A percentile compares a stretch with the other conserved stretches of the same genome.
These are phyloP conservation scores for Micrasema minimum DNA, from an alignment of 1,140 invertebrate genomes.

Conservation along the genomic window DNA sequence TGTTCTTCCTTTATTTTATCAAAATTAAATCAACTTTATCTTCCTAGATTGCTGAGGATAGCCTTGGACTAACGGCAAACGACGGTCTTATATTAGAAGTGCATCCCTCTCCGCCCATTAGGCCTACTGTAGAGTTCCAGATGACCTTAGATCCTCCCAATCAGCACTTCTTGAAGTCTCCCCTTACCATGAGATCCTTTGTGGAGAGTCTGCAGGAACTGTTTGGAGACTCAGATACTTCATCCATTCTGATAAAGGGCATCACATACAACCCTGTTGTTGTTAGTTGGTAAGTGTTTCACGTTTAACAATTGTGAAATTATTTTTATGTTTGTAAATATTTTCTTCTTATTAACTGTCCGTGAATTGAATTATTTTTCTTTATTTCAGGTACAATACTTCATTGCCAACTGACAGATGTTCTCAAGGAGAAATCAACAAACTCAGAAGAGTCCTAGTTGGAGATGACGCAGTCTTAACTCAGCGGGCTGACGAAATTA, in stretches of 20 bases:
- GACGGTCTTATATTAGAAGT: constrained; percentile 86
- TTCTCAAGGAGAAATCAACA: constrained; percentile 78
- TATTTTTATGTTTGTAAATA: neutral
- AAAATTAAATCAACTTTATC: constrained; percentile 8
- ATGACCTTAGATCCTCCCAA: constrained; percentile 82
- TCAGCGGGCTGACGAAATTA: constrained; percentile 75
- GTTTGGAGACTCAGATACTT: constrained; percentile 80
- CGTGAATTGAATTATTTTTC: constrained; percentile 7
- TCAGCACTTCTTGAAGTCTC: constrained; percentile 76
- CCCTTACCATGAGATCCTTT: constrained; percentile 78
- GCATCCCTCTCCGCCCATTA: constrained; percentile 65
- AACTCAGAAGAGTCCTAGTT: constrained; percentile 76
- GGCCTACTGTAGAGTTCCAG: constrained; percentile 73
- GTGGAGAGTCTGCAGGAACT: constrained; percentile 80
- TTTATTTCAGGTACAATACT: too few species aligned
- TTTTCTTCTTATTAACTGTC: neutral
- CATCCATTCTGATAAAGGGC: constrained; percentile 75
- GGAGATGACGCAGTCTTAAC: constrained; percentile 72
- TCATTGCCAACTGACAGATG: constrained; percentile 72
- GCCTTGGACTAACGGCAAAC: constrained; percentile 74
- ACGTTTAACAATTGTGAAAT: constrained; percentile 8
- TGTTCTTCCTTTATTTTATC: too few species aligned
- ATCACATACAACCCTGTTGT: constrained; percentile 71
- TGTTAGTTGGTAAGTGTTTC: constrained; percentile 84
- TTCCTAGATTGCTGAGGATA: constrained; percentile 71